Base-by-base conservation (phyloP, 2,113 vertebrate genomes). In the Psittacula cyanocephala region DNA sequence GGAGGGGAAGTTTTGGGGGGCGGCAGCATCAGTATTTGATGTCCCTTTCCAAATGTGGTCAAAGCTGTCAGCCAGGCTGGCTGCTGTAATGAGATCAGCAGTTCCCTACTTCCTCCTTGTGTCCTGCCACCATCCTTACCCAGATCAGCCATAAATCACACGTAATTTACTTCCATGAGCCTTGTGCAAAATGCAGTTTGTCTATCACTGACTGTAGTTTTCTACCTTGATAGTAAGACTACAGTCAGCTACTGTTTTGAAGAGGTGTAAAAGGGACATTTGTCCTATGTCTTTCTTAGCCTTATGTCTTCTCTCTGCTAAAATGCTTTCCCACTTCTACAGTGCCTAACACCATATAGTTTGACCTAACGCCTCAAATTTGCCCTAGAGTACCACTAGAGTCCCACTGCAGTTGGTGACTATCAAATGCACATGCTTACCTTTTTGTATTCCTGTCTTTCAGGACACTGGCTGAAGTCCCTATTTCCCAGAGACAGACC, bases 1-100 rank as follows among this genome's bases (percentile, higher is more conserved):
- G 16, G 4, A 13, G 13, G 13, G 2, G 17, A 14, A 35, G 6
- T 18, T 86, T 6, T 4, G 3, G 6, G 35, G 15, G 4, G 3
- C 29, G 20, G 27, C n/a, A 28, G n/a, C 31, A 47, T 44, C 27
- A 82, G 18, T 28, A 72, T 85, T 77, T 82, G 67, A 68, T 33
- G 33, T 39, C 16, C 3, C 31, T 81, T 88, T 41, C 28, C 69
- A 86, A 91, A 65, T 44, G 63, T 67, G 10, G 53, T 63, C 20
- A n/a, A 28, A 86, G 44, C 46, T 90, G 65, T 94, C 52, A 68
- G 70, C 63, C 31, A 41, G 16, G 9, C n/a, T 43, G 49, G 6
- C 41, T 4, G 4, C 41, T 74, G 53, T 13, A 60, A 46, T 29
- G 72, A 85, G 47, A 44, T 44, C 62, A 85, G 47, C 35, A 68